Percentiles rank a stretch among this genome's conserved stretches.
Conservation (phyloP, 2,888 invertebrate species). For the Cryptocheilus praepositus region DNA sequence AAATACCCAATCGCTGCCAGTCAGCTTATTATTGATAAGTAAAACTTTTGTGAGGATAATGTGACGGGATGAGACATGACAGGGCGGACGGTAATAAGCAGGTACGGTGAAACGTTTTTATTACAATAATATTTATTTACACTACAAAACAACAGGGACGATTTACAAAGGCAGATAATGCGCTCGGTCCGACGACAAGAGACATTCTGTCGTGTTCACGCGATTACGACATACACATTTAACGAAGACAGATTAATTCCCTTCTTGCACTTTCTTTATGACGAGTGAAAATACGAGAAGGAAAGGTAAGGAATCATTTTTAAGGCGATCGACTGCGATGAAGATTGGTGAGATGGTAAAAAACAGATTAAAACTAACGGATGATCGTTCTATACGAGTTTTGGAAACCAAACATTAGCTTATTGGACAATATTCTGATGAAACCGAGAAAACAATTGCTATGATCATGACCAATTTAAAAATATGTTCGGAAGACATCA, state of each 20-base stretch:
- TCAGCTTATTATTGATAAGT: no score
- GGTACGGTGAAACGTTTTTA: constrained; percentile 36
- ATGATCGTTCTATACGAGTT: no score
- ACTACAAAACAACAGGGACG: constrained; percentile 70
- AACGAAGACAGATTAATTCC: neutral
- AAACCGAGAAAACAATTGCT: no score
- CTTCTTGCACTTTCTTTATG: constrained; percentile 23
- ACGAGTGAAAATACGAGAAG: constrained; percentile 15
- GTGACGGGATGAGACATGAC: neutral
- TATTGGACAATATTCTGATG: no score
- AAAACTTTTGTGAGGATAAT: no score
- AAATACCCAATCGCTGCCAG: no score
- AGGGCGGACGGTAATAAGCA: neutral
- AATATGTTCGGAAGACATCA: no score
- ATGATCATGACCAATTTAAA: no score
- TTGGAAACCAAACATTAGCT: no score
- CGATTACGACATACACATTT: neutral
- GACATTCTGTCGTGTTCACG: neutral
- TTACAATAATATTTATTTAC: constrained; percentile 73
- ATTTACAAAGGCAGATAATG: constrained; percentile 57
- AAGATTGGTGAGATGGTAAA: no score
- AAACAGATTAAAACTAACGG: no score
- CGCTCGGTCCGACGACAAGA: constrained; percentile 24
- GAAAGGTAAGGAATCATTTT: neutral
- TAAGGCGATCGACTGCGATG: no score